Evolutionary conservation across 2,113 vertebrate species (phyloP).

Genomic region (Centrocercus urophasianus): DNA sequence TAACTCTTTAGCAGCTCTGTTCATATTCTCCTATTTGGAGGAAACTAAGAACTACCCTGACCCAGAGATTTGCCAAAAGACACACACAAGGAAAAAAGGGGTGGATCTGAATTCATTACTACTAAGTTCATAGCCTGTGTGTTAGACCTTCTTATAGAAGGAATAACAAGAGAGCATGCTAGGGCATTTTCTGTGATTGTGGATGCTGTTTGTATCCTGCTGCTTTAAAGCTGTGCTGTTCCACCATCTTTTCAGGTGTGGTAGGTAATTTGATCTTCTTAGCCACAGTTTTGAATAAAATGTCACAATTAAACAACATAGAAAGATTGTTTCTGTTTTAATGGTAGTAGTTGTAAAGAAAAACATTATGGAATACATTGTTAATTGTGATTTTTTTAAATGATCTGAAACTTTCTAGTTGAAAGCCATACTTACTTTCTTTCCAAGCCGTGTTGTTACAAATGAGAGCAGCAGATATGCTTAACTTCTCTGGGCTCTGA

Average conservation of each 20-base stretch:
- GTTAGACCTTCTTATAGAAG: background rate
- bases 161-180: background rate
- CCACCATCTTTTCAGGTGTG: background rate
- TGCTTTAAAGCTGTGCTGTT: background rate
- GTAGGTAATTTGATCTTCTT: background rate
- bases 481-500: background rate
- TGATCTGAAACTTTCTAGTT: background rate
- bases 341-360: background rate
- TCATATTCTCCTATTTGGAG: background rate
- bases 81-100: rapidly evolving
- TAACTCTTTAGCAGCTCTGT: background rate
- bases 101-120: background rate
- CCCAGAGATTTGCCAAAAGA: background rate
- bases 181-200: background rate
- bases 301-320: background rate
- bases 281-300: background rate
- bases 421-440: background rate
- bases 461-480: background rate
- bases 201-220: background rate
- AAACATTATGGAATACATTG: background rate
- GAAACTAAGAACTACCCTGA: background rate
- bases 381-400: background rate
- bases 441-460: background rate
- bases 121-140: background rate
- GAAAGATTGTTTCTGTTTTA: background rate